Percentiles rank a stretch among this genome's conserved stretches.
These are phyloP conservation scores for Lagodon rhomboides DNA, from an alignment of 2,797 vertebrate species.

Conservation along the genomic window DNA sequence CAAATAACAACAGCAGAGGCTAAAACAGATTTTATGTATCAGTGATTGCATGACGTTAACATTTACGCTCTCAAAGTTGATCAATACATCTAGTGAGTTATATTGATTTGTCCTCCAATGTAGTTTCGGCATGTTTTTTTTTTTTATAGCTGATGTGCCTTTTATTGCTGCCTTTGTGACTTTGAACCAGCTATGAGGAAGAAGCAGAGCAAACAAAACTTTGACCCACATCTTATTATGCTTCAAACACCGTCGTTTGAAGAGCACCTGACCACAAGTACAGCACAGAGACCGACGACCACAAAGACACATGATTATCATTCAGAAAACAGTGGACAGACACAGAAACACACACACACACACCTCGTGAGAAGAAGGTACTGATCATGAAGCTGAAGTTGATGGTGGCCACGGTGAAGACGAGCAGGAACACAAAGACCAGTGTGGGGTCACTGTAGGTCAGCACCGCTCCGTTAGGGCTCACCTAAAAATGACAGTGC, in stretches of 20 bases:
- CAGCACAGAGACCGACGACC: neutral
- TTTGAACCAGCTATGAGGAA: neutral
- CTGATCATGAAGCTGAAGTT: conserved; percentile 99
- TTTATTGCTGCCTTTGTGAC: conserved; percentile 24
- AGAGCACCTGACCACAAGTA: neutral
- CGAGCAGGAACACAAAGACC: conserved; percentile 92
- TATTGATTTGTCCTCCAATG: neutral
- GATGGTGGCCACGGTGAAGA: conserved; percentile 92
- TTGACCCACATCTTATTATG: conserved; percentile 21
- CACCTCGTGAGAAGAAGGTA: conserved; percentile 95
- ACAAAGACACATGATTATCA: neutral
- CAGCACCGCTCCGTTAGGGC: conserved; percentile 91
- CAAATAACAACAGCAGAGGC: neutral
- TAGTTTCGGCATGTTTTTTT: neutral
- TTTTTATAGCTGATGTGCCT: neutral
- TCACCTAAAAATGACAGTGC: conserved; percentile 84
- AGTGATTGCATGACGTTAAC: neutral
- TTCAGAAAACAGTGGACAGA: neutral
- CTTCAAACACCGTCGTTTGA: neutral
- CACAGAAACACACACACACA: conserved; percentile 47
- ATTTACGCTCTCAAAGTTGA: neutral
- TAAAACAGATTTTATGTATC: neutral
- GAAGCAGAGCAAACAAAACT: conserved; percentile 14
- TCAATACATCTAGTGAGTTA: neutral
- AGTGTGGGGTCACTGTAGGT: conserved; percentile 92